Conservation (phyloP, 2,888 invertebrate species). For the Nemurella pictetii region DNA sequence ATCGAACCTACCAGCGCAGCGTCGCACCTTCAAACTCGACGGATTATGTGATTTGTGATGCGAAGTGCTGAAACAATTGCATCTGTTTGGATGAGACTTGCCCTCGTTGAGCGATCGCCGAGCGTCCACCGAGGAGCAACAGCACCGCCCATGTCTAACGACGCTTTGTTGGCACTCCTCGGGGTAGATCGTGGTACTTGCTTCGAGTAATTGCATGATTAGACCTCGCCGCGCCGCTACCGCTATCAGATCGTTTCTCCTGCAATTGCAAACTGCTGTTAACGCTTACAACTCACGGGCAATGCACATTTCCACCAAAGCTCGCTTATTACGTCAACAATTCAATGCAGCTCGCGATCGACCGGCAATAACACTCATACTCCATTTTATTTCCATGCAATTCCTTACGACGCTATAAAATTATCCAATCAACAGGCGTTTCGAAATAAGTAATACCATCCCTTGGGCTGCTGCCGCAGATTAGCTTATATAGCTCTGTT, state of each 20-base stretch:
- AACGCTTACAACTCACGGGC: background rate
- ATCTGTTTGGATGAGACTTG: background rate
- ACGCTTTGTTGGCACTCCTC: background rate
- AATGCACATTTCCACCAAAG: background rate
- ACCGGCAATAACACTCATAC: too few relatives aligned
- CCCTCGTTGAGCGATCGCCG: background rate
- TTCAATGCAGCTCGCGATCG: background rate
- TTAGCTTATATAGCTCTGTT: background rate
- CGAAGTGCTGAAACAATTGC: background rate
- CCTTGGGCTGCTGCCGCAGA: background rate
- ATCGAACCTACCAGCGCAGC: background rate
- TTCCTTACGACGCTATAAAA: background rate
- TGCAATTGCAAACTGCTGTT: too few relatives aligned
- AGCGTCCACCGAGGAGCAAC: background rate
- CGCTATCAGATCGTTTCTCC: conserved; percentile 3
- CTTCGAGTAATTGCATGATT: background rate
- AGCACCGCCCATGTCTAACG: background rate
- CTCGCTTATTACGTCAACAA: background rate
- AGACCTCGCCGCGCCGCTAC: background rate
- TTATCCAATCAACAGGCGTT: background rate
- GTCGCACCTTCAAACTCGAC: background rate
- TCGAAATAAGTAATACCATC: background rate
- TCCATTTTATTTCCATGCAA: background rate
- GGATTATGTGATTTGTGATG: background rate
- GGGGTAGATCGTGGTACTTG: background rate